Evolutionary conservation across 2,797 vertebrate species (phyloP), one percentile per base, ranked within the genome.

Genomic region (Cyprinodon diabolis): DNA sequence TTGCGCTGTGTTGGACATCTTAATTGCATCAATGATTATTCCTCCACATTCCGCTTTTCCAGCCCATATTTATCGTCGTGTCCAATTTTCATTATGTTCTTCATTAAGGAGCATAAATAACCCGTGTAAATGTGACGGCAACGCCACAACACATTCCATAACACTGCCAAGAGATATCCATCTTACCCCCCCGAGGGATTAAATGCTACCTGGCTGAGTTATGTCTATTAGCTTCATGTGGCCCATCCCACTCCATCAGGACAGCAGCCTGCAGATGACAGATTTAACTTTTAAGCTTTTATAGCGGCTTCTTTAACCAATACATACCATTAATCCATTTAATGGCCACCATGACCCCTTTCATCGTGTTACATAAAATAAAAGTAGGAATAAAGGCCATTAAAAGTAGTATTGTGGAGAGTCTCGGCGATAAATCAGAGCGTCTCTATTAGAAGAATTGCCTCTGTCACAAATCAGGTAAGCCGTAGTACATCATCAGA

Each of bases 11-110:
- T 88, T 84, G 78, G 90, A 93, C 90, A 92, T 86, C 85, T 94
- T 95, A 94, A 95, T 95, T 94, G 93, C 92, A 69, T 86, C 89
- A 86, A 89, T 95, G 92, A 95, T 94, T 94, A 95, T 94, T 89
- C 84, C 88, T 85, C 84, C 90, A 80, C 86, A 85, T 90, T 91
- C 88, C 80, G 78, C 92, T 91, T 85, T 89, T 78, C 83, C 57
- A 57, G 74, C 90, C 90, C 88, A 93, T 96, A 95, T 96, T 95
- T 95, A 96, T 95, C 90, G 94, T 91, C 92, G 90, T 93, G 92
- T 95, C 94, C 92, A 95, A 95, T 95, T 95, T 96, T 95, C 94
- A 95, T 95, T 94, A 95, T 93, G 90, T 81, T 94, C 92, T 95
- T 95, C 94, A 95, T 95, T 95, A 94, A 83, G 21, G 85, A 75